Evolutionary conservation across 2,113 vertebrate genomes (phyloP).

Genomic region (Brevimyrus niger): DNA sequence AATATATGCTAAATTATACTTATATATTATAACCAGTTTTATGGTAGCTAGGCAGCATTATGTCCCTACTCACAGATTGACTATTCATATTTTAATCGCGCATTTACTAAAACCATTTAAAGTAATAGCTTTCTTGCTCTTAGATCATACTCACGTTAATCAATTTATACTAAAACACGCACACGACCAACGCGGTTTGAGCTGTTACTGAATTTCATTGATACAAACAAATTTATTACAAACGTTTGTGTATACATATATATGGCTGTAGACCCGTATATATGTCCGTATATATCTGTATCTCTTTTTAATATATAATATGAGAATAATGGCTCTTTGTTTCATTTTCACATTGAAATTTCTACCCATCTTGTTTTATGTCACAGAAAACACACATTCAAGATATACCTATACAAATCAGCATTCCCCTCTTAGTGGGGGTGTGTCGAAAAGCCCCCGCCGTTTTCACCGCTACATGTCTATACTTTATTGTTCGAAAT

Average conservation of each 20-base stretch:
- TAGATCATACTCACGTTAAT: neutral
- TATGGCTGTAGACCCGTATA: too few relatives aligned
- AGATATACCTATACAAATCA: neutral
- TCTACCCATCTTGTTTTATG: neutral
- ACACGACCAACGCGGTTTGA: neutral
- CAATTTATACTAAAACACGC: neutral
- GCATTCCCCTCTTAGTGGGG: neutral
- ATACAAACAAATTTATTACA: neutral
- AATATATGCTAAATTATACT: neutral
- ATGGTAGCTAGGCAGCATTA: neutral
- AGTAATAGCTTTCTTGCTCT: neutral
- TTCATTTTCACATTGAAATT: neutral
- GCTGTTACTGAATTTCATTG: neutral
- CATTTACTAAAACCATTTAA: conserved; percentile 2
- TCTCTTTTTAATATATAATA: neutral
- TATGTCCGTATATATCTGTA: neutral
- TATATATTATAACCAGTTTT: neutral
- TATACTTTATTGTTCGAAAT: neutral
- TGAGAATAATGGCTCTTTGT: neutral
- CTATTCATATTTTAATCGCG: neutral
- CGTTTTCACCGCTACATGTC: neutral
- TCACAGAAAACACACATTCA: neutral
- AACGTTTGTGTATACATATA: neutral
- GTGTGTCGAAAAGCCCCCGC: neutral
- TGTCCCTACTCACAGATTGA: neutral